Evolutionary conservation across 2,113 vertebrate genomes (phyloP).

Genomic region (Antechinus stuartii): DNA sequence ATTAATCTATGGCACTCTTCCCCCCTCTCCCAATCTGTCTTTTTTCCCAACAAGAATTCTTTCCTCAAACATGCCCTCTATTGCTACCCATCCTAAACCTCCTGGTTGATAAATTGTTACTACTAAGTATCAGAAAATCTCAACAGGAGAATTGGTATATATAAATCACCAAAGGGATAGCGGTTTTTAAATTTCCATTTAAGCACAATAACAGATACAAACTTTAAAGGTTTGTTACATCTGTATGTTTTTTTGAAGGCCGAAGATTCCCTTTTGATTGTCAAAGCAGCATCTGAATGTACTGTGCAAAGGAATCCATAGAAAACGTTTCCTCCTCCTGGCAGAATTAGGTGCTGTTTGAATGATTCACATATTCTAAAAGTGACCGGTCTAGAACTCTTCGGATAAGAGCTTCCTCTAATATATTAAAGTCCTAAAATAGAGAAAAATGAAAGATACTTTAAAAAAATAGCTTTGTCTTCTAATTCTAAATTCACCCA

Average conservation of each 20-base stretch:
- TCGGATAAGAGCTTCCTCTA: constrained; percentile 80
- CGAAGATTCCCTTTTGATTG: constrained; percentile 20
- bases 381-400: constrained; percentile 79
- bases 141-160: constrained; percentile 34
- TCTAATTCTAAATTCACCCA: not conserved
- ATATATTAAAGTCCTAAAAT: constrained; percentile 79
- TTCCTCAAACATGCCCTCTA: not conserved
- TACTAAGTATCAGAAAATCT: constrained; percentile 57
- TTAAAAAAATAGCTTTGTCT: constrained; percentile 14
- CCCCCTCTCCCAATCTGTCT: not conserved
- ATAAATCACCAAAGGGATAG: constrained; percentile 51
- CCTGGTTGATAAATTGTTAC: constrained; percentile 15
- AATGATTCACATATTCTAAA: constrained; percentile 79
- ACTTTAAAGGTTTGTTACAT: constrained; percentile 24
- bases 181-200: constrained; percentile 26
- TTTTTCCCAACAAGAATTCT: constrained; percentile 14
- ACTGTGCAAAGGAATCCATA: constrained; percentile 1
- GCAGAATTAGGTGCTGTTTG: constrained; percentile 67
- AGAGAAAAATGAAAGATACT: constrained; percentile 45
- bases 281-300: constrained; percentile 69
- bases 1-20: not conserved
- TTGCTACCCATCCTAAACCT: not conserved
- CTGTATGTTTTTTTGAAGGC: constrained; percentile 20
- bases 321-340: constrained; percentile 13
- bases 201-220: constrained; percentile 43